Base-by-base conservation (phyloP, 2,113 vertebrate genomes). In the Ceyx melanurus region DNA sequence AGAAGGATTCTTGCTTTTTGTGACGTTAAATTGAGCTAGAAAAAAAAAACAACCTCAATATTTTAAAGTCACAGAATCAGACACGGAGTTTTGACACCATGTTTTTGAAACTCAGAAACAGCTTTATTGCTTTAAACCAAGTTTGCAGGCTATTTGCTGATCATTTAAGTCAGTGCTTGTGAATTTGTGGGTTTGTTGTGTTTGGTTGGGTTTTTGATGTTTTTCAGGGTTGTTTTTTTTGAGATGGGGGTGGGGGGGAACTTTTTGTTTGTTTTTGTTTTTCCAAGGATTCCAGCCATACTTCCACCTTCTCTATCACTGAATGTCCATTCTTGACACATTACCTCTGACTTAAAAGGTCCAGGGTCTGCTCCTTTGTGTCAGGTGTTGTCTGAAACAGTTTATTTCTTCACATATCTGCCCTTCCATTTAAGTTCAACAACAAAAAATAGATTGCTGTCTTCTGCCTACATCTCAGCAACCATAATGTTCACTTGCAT, bases 1-100 rank as follows among this genome's bases (percentile, higher is more conserved):
- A 96, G 80, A 86, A 88, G 72, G n/a, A 33, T 35, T 88, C 35
- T 71, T 87, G 72, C 65, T 78, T 91, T 76, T 58, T 67, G 72
- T 82, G 82, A 71, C 31, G 66, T 57, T 67, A 81, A 96, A 82
- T 23, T 85, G 66, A 83, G 28, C 33, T 46, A 57, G 26, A 6
- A 64, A n/a, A 42, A 65, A 82, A 37, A 58, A 77, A 65, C 81
- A 53, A 2, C 1, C 9, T 53, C 48, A 12, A 2, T 61, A 18
- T 61, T 77, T 92, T 84, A 21, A 73, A 94, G 54, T n/a, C 40
- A 9, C 4, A 85, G 40, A 64, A 53, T 64, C 15, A 76, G 43
- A 64, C 13, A 2, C 11, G 61, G 61, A 45, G 42, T 50, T 74
- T 87, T 78, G 66, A 85, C 12, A 58, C 16, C 0, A 1, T 62